Percentiles rank a stretch among this genome's conserved stretches.
Conservation (phyloP, 2,888 invertebrate genomes). For the Andrena haemorrhoa region DNA sequence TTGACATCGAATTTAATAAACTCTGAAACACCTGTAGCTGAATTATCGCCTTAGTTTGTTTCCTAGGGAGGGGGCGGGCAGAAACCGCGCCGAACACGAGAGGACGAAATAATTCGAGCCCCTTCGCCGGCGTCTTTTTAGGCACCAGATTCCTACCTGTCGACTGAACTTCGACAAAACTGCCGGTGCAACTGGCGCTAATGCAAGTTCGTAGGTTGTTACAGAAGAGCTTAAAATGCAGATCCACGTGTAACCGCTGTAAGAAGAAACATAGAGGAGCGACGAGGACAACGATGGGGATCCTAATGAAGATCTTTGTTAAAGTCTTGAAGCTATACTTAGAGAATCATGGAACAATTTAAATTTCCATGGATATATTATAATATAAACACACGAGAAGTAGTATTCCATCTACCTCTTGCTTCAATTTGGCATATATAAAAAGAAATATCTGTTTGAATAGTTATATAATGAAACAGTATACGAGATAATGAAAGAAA, state of each 20-base stretch:
- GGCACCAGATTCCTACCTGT: conserved; percentile 30
- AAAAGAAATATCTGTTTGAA: not conserved
- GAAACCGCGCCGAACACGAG: conserved; percentile 62
- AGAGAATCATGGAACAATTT: conserved; percentile 14
- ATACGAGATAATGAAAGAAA: too few species aligned
- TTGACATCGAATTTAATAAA: conserved; percentile 74
- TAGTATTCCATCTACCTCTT: not conserved
- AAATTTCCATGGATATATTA: conserved; percentile 1
- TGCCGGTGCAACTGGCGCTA: conserved; percentile 56
- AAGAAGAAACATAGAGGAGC: conserved; percentile 20
- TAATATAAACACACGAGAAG: not conserved
- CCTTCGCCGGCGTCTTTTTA: conserved; percentile 47
- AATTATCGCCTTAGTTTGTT: conserved; percentile 80
- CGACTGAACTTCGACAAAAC: conserved; percentile 52
- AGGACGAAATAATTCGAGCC: conserved; percentile 60
- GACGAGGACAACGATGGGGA: not conserved
- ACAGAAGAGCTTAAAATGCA: conserved; percentile 54
- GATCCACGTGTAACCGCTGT: conserved; percentile 33
- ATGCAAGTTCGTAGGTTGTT: conserved; percentile 63
- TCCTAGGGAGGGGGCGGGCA: conserved; percentile 33
- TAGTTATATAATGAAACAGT: too few species aligned
- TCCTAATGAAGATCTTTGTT: conserved; percentile 1
- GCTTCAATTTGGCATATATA: not conserved
- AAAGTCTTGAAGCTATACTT: not conserved
- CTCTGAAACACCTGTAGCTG: conserved; percentile 79